A percentile compares a stretch with the other conserved stretches of the same genome.
phyloP scores from a whole-genome alignment of 1,140 invertebrate genomes.

The Achatina immaculata region DNA sequence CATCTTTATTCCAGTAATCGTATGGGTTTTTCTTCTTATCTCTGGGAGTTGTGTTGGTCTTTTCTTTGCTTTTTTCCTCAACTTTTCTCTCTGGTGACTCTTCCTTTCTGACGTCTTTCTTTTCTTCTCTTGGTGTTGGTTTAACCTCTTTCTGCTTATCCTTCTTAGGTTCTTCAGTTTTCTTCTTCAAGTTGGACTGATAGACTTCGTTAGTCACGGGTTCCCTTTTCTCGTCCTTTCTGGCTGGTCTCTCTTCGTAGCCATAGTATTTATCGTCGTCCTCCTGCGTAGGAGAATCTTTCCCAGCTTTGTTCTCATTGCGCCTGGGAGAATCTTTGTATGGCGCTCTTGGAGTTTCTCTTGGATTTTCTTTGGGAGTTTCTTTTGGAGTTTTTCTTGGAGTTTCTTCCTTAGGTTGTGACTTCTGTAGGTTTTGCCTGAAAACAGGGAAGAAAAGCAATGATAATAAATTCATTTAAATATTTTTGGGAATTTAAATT shows the following conservation, averaged over 20 bases:
- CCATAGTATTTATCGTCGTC: constrained; percentile 14
- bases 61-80: not conserved
- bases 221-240: constrained; percentile 5
- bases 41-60: not conserved
- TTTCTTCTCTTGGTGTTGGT: constrained; percentile 1
- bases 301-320: not conserved
- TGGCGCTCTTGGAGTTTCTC: too few species aligned
- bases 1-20: not conserved
- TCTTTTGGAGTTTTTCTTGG: too few species aligned
- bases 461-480: too few species aligned
- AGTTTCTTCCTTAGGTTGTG: not conserved
- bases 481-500: too few species aligned
- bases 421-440: not conserved
- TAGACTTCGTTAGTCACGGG: not conserved
- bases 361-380: not conserved
- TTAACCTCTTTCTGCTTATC: not conserved
- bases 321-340: not conserved
- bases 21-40: constrained; percentile 21
- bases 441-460: too few species aligned
- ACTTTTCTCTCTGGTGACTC: not conserved
- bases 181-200: constrained; percentile 6
- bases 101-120: not conserved
- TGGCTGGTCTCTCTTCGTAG: not conserved
- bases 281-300: not conserved
- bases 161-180: constrained; percentile 3